Evolutionary conservation across 2,888 invertebrate genomes (phyloP).

Genomic region (Agapostemon virescens): DNA sequence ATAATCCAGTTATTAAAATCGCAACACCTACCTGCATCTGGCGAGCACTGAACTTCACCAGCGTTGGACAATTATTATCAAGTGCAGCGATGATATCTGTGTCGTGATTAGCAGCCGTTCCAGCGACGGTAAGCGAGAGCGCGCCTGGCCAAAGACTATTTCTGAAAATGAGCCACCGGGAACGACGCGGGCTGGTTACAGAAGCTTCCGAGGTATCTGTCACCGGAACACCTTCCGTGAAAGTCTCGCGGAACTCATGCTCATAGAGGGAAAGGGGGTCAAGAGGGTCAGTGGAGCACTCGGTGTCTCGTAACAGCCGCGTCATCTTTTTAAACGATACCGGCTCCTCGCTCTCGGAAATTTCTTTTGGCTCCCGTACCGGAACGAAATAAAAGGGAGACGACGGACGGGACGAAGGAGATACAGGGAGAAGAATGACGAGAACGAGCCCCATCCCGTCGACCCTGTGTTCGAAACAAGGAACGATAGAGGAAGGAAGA

Average conservation of each 20-base stretch:
- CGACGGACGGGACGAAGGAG: neutral
- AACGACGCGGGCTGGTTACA: neutral
- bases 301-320: conserved; percentile 40
- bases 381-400: conserved; percentile 24
- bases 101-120: neutral
- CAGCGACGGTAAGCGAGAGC: neutral
- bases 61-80: neutral
- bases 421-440: conserved; percentile 5
- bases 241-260: conserved; percentile 16
- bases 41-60: neutral
- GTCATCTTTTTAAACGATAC: conserved; percentile 51
- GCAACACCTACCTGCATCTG: neutral
- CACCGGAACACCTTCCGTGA: conserved; percentile 17
- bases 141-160: neutral
- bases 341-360: conserved; percentile 17
- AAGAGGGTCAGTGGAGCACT: conserved; percentile 37
- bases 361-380: conserved; percentile 30
- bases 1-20: neutral
- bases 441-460: neutral
- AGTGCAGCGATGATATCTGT: neutral
- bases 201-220: neutral
- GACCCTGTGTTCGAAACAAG: neutral
- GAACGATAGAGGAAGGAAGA: neutral
- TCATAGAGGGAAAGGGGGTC: conserved; percentile 23
- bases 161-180: conserved; percentile 6